phyloP scores from a whole-genome alignment of 2,888 invertebrate genomes.

The Ectemnius cavifrons region DNA sequence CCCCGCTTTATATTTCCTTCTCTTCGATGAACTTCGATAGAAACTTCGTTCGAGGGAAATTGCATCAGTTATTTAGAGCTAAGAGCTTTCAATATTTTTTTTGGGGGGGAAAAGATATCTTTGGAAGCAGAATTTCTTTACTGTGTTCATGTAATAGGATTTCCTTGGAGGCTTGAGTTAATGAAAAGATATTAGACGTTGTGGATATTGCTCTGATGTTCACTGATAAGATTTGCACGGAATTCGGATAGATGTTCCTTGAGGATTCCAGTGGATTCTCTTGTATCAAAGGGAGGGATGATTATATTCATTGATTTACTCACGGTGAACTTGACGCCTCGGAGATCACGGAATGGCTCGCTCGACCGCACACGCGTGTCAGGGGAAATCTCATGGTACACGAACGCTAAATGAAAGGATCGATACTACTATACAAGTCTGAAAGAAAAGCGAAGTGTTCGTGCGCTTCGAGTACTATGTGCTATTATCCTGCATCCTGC shows the following conservation, averaged over 20 bases:
- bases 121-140: too few relatives aligned
- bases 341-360: background rate
- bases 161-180: background rate
- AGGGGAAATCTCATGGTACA: slow-evolving; percentile 1
- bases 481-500: too few relatives aligned
- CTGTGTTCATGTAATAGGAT: background rate
- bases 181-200: background rate
- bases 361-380: background rate
- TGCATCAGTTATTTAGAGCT: too few relatives aligned
- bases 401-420: background rate
- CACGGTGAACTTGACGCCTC: background rate
- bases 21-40: background rate
- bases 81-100: too few relatives aligned
- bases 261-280: too few relatives aligned
- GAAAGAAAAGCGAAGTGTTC: background rate
- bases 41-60: too few relatives aligned
- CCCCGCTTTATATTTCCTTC: background rate
- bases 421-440: background rate
- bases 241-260: background rate
- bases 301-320: background rate
- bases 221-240: background rate
- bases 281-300: too few relatives aligned
- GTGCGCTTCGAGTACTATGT: background rate
- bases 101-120: too few relatives aligned
- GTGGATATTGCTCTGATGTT: too few relatives aligned